A percentile compares a stretch with the other conserved stretches of the same genome.
Conservation (phyloP, 2,113 vertebrate genomes). For the Sinocyclocheilus maitianheensis region DNA sequence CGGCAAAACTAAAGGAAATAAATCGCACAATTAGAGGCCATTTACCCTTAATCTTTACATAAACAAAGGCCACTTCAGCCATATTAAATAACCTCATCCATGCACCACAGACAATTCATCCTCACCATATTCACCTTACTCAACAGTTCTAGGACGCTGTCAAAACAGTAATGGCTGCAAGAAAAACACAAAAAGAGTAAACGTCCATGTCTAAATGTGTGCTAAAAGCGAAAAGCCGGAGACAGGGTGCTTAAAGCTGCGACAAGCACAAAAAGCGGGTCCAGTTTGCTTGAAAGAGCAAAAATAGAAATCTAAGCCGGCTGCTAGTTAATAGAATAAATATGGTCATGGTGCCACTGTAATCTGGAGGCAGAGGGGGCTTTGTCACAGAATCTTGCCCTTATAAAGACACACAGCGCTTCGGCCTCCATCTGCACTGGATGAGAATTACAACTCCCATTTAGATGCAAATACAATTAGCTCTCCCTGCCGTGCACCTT, state of each 20-base stretch:
- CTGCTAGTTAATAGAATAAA: conserved; percentile 50
- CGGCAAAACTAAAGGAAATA: conserved; percentile 75
- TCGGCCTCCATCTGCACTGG: conserved; percentile 39
- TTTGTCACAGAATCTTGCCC: conserved; percentile 37
- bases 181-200: conserved; percentile 20
- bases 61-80: conserved; percentile 72
- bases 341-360: conserved; percentile 42
- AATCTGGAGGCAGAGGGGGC: conserved; percentile 1
- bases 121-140: conserved; percentile 36
- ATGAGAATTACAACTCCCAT: conserved; percentile 51
- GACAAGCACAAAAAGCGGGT: not conserved
- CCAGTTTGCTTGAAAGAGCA: conserved; percentile 14
- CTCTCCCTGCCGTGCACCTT: conserved; percentile 52
- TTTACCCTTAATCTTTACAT: conserved; percentile 74
- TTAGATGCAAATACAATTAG: conserved; percentile 61
- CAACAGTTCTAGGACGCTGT: not conserved
- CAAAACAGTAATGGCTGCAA: conserved; percentile 32
- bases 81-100: conserved; percentile 73
- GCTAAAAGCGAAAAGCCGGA: not conserved
- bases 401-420: conserved; percentile 40
- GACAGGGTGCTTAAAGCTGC: not conserved
- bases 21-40: conserved; percentile 71
- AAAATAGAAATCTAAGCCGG: conserved; percentile 25
- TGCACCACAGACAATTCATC: conserved; percentile 45
- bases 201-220: not conserved